These are phyloP conservation scores for Plutella xylostella DNA, from an alignment of 2,888 invertebrate species.

Conservation along the genomic window DNA sequence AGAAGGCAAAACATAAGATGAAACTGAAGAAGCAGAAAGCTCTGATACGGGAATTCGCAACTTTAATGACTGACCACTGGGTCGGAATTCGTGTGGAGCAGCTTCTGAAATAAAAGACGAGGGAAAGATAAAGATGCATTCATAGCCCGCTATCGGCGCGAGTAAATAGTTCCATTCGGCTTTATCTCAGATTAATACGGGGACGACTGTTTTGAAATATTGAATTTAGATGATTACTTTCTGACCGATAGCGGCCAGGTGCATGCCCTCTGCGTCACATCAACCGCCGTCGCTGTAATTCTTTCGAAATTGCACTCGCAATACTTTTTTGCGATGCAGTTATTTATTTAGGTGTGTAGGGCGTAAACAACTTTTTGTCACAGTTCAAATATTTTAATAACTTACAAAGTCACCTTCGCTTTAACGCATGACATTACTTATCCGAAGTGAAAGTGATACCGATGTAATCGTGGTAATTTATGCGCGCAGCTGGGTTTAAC, in stretches of 20 bases:
- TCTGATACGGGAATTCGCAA: conserved; percentile 31
- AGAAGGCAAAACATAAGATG: conserved; percentile 64
- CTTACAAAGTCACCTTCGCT: neutral
- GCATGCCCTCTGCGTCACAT: neutral
- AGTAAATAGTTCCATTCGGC: conserved; percentile 61
- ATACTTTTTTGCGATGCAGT: too few relatives aligned
- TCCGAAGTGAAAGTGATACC: too few relatives aligned
- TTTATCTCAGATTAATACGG: conserved; percentile 55
- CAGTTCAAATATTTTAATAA: too few relatives aligned
- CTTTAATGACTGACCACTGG: conserved; percentile 13
- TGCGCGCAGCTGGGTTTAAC: too few relatives aligned
- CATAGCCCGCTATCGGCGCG: conserved; percentile 55
- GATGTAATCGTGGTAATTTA: too few relatives aligned
- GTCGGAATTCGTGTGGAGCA: conserved; percentile 16
- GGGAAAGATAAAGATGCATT: conserved; percentile 57
- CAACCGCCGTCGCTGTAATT: too few relatives aligned
- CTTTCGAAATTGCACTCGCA: too few relatives aligned
- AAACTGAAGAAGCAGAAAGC: conserved; percentile 52
- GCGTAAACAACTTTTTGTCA: too few relatives aligned
- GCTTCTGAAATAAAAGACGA: conserved; percentile 29
- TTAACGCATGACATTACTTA: too few relatives aligned
- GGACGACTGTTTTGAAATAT: conserved; percentile 45
- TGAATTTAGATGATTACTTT: conserved; percentile 34
- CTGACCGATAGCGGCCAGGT: conserved; percentile 22
- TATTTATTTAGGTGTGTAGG: conserved; percentile 1